Percentiles rank a stretch among this genome's conserved stretches.
phyloP scores from a whole-genome alignment of 2,113 vertebrate species.

The Cryptomyrus ogoouensis region DNA sequence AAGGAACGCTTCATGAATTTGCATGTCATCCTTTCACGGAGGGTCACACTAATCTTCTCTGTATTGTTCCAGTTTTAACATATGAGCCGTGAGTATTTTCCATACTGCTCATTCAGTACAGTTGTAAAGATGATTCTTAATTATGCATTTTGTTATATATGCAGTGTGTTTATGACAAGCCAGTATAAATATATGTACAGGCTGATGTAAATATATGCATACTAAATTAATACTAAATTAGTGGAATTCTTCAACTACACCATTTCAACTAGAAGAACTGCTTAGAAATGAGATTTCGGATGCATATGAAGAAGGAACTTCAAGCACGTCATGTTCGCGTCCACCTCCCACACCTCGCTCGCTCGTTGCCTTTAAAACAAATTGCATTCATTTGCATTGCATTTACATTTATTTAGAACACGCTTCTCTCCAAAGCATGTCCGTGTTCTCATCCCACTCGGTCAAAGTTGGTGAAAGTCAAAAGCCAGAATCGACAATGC shows the following conservation, averaged over 20 bases:
- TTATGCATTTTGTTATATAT: not conserved
- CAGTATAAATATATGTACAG: not conserved
- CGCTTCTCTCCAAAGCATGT: not conserved
- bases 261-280: not conserved
- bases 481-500: not conserved
- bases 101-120: not conserved
- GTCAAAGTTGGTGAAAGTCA: not conserved
- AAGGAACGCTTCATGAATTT: not conserved
- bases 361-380: not conserved
- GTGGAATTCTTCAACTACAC: not conserved
- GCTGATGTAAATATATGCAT: not conserved
- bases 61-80: not conserved
- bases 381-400: not conserved
- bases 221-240: not conserved
- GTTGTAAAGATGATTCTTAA: not conserved
- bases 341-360: not conserved
- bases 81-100: not conserved
- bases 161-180: not conserved
- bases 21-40: not conserved
- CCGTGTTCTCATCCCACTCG: not conserved
- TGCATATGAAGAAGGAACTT: not conserved
- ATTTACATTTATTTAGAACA: not conserved
- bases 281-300: not conserved
- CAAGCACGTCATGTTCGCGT: not conserved
- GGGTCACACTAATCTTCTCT: not conserved